Conservation (phyloP, 2,113 vertebrate genomes). For the Nothocercus nigrocapillus region DNA sequence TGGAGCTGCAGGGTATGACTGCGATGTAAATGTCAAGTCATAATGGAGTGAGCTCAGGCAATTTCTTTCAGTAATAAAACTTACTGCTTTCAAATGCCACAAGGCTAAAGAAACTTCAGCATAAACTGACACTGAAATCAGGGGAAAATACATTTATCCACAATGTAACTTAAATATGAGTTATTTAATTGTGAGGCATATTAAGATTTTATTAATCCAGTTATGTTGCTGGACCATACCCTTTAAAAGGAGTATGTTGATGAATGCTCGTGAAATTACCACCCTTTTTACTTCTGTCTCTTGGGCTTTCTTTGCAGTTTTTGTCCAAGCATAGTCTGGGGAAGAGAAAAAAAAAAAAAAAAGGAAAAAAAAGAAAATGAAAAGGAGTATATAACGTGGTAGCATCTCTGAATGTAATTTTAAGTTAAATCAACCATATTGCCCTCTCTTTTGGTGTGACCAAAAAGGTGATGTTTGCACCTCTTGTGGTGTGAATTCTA, state of each 20-base stretch:
- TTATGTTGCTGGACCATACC: background rate
- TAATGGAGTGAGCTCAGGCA: slow-evolving; percentile 57
- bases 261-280: background rate
- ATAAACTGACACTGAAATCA: slow-evolving; percentile 7
- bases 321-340: background rate
- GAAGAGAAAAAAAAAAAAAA: background rate
- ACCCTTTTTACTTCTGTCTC: background rate
- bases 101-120: slow-evolving; percentile 50
- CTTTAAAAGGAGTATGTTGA: background rate
- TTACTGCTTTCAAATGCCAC: slow-evolving; percentile 59
- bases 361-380: background rate
- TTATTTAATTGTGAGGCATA: slow-evolving; percentile 28
- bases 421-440: background rate
- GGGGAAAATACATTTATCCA: slow-evolving; percentile 22
- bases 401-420: background rate
- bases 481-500: background rate
- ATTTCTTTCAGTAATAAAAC: slow-evolving; percentile 63
- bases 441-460: background rate
- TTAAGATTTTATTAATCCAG: slow-evolving; percentile 27
- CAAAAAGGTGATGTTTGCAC: too few relatives aligned
- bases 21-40: slow-evolving; percentile 64
- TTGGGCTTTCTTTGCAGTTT: background rate
- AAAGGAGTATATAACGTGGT: background rate
- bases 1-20: slow-evolving; percentile 53
- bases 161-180: background rate